Evolutionary conservation across 1,140 invertebrate genomes (phyloP).

Genomic region (Rhopalosiphum padi): DNA sequence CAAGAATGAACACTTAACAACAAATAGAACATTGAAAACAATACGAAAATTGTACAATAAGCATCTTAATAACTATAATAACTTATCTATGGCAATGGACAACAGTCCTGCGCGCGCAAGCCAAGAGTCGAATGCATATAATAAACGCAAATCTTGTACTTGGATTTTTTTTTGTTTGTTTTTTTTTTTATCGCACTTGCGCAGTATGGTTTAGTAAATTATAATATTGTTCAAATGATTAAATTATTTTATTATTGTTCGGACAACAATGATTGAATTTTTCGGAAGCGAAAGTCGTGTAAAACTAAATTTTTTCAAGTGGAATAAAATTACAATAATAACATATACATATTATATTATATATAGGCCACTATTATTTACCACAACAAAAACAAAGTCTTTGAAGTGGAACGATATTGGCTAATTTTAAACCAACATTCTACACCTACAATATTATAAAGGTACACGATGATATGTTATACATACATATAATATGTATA

Average conservation of each 20-base stretch:
- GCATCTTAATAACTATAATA: conserved; percentile 52
- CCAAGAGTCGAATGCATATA: background rate
- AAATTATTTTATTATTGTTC: conserved; percentile 7
- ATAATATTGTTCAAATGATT: conserved; percentile 3
- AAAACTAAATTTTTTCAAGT: conserved; percentile 35
- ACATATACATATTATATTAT: background rate
- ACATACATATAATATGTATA: conserved; percentile 50
- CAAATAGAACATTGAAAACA: conserved; percentile 57
- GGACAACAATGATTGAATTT: conserved; percentile 23
- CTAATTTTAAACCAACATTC: conserved; percentile 1
- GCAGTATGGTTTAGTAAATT: background rate
- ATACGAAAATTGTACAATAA: conserved; percentile 54
- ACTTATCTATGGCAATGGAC: conserved; percentile 49
- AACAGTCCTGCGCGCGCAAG: conserved; percentile 14
- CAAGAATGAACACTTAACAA: conserved; percentile 57
- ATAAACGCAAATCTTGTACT: background rate
- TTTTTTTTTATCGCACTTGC: background rate
- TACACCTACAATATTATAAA: conserved; percentile 47
- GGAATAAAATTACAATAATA: conserved; percentile 32
- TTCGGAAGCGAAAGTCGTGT: conserved; percentile 38
- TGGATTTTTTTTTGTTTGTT: background rate
- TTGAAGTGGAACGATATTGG: conserved; percentile 36
- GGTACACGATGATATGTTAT: conserved; percentile 55
- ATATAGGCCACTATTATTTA: conserved; percentile 27
- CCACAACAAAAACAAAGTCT: conserved; percentile 32